Conservation (phyloP, 2,113 vertebrate genomes). For the Promerops cafer region DNA sequence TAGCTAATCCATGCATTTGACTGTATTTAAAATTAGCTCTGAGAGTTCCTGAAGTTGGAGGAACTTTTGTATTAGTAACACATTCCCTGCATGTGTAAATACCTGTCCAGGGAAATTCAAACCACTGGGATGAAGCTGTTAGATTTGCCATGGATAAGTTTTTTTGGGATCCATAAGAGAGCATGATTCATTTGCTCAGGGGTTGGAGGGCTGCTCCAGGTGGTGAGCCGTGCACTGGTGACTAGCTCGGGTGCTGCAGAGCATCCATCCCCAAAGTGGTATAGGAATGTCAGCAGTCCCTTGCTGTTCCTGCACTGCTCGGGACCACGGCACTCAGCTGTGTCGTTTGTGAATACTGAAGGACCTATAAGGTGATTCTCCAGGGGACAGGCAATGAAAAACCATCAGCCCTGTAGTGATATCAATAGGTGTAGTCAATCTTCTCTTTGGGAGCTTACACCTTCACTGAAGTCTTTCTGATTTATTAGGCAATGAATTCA, state of each 20-base stretch:
- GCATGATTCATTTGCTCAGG: background rate
- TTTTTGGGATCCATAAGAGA: background rate
- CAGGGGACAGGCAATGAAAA: background rate
- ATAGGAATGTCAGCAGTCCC: background rate
- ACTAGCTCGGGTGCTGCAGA: background rate
- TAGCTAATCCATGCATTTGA: background rate
- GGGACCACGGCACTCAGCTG: accelerated
- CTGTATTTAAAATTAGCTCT: background rate
- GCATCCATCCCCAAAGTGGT: background rate
- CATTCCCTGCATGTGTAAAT: background rate
- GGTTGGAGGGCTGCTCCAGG: background rate
- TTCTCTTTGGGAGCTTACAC: background rate
- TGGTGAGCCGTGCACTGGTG: background rate
- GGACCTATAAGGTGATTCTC: background rate
- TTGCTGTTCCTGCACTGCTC: background rate
- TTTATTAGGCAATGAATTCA: background rate
- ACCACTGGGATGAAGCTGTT: background rate
- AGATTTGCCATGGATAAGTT: background rate
- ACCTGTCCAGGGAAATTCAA: background rate
- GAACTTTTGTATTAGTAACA: background rate
- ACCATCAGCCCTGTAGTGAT: background rate
- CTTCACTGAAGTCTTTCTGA: background rate
- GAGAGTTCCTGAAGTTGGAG: background rate
- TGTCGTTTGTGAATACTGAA: background rate
- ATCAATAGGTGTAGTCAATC: background rate